Base-by-base conservation (phyloP, 2,113 vertebrate genomes). In the Atrichornis clamosus region DNA sequence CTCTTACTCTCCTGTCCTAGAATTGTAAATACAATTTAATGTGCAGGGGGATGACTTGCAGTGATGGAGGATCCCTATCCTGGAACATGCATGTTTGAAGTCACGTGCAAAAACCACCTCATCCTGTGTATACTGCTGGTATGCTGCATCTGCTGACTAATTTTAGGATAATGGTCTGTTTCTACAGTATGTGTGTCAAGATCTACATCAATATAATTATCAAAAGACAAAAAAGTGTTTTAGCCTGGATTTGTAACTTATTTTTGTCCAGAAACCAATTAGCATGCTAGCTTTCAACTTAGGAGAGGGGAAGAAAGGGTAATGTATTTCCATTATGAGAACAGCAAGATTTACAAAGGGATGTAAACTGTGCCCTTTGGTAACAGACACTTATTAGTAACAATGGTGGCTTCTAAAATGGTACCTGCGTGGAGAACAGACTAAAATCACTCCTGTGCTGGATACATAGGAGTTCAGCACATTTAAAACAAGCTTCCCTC, bases 121-220 rank as follows among this genome's bases (percentile, higher is more conserved):
- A 41, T 50, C 56, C 6, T 4, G 0, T 19, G 28, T 32, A 4
- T 73, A 32, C 1, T 3, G 11, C 44, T 60, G 15, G 2, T 10
- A 17, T 22, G 13, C 17, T 10, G 17, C 32, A 53, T 8, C 15
- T 83, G 16, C 13, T 15, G 15, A 37, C 8, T 18, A 12, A 6
- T 32, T 69, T 64, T n/a, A 58, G 13, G 15, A 52, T 35, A 19
- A 75, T 13, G 15, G 30, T 83, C 28, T 28, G 8, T 17, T 72
- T 88, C 59, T 39, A 41, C 13, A 63, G 12, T 24, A 11, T 2
- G 2, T 23, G n/a, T 5, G 3, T 64, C 15, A 59, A 41, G 55
- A 62, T 24, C 26, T 30, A 32, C 8, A 37, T n/a, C 14, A 17
- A 22, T 37, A 9, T 33, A 24, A 79, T 50, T 15, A 53, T 37